A percentile compares a stretch with the other conserved stretches of the same genome.
These are phyloP conservation scores for Avahi laniger DNA, from an alignment of 2,797 vertebrate species.

Conservation along the genomic window DNA sequence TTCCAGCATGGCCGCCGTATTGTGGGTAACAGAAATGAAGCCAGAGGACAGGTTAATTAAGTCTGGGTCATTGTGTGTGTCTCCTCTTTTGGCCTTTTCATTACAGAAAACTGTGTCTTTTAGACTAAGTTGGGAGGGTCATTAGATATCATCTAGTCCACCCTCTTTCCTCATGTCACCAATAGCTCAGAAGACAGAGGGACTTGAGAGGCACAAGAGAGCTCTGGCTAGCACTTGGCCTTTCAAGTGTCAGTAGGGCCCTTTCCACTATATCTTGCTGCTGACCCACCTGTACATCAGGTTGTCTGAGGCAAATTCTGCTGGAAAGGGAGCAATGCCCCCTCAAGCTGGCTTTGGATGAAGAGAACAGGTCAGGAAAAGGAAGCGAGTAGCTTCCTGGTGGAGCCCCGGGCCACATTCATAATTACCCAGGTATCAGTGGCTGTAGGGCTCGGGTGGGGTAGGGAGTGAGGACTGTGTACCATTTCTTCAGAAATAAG, in stretches of 20 bases:
- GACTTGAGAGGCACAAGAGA: background rate
- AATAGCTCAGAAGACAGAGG: background rate
- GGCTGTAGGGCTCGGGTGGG: background rate
- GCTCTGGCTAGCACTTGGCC: background rate
- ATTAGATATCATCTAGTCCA: background rate
- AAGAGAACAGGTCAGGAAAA: background rate
- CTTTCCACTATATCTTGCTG: background rate
- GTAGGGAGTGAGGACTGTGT: background rate
- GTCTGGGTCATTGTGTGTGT: background rate
- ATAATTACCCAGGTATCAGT: background rate
- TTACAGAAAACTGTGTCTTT: background rate
- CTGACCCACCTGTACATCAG: background rate
- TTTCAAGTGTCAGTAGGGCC: background rate
- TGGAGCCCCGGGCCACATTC: background rate
- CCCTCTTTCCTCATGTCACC: background rate
- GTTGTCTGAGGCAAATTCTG: background rate
- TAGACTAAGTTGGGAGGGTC: background rate
- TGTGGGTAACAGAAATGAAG: conserved; percentile 15
- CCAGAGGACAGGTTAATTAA: background rate
- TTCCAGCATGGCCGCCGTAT: background rate
- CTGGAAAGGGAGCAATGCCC: background rate
- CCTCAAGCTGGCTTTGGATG: background rate
- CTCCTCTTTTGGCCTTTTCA: conserved; percentile 11
- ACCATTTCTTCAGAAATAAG: background rate
- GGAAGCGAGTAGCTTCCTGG: background rate